Percentiles rank a stretch among this genome's conserved stretches.
Evolutionary conservation across 30 jellyfish, hydroid and myxozoan species (phyloP).

Genomic region (Aurelia sp.): DNA sequence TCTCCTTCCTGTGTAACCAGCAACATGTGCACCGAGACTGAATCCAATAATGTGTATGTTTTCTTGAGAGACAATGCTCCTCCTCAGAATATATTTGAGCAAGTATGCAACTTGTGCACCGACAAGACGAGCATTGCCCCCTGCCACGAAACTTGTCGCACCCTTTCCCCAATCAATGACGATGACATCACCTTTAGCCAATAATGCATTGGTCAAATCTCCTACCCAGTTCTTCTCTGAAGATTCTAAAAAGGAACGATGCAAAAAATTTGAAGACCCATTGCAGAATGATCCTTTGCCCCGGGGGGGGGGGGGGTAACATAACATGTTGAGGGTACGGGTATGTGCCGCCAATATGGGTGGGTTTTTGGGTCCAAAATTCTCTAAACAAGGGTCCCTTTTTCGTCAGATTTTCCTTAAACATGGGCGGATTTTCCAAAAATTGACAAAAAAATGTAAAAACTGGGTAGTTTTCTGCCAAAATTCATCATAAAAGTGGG

Average conservation of each 20-base stretch:
- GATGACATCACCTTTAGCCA: constrained; percentile 51
- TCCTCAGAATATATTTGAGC: constrained; percentile 23
- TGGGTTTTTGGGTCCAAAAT: too few species aligned
- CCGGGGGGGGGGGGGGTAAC: too few species aligned
- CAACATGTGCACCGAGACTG: constrained; percentile 89
- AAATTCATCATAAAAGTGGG: too few species aligned
- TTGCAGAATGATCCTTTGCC: background rate
- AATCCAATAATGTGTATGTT: constrained; percentile 78
- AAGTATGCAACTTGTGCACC: constrained; percentile 78
- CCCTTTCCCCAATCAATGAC: constrained; percentile 80
- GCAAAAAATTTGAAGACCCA: background rate
- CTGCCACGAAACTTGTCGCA: constrained; percentile 60
- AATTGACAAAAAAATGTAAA: too few species aligned
- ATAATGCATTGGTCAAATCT: constrained; percentile 59
- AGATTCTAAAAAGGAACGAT: constrained; percentile 30
- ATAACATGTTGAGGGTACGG: too few species aligned
- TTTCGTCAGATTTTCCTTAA: too few species aligned
- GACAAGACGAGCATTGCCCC: constrained; percentile 84
- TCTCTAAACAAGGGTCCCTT: too few species aligned
- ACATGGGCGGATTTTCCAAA: too few species aligned
- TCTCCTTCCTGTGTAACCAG: constrained; percentile 77
- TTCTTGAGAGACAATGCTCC: constrained; percentile 8
- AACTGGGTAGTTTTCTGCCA: too few species aligned
- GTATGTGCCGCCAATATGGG: too few species aligned
- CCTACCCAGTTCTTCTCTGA: constrained; percentile 63